A percentile compares a stretch with the other conserved stretches of the same genome.
phyloP scores from a whole-genome alignment of 1,140 invertebrate genomes.

The Dufourea novaeangliae region DNA sequence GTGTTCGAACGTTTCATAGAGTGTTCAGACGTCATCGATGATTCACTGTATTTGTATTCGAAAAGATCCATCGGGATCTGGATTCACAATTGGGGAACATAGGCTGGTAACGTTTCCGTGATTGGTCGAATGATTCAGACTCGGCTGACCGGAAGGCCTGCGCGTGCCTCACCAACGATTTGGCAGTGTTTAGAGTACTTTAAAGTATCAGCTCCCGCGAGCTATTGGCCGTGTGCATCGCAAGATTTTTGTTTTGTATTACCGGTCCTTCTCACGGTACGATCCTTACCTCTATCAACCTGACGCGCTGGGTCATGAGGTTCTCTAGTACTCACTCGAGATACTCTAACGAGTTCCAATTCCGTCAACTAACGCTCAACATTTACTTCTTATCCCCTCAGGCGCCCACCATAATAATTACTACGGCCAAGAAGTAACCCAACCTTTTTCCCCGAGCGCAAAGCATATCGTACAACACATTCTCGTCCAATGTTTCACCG shows the following conservation, averaged over 20 bases:
- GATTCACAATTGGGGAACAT: background rate
- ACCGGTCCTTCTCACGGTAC: background rate
- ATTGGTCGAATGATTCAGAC: background rate
- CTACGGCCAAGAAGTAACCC: conserved; percentile 76
- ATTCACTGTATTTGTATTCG: conserved; percentile 45
- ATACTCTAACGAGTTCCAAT: conserved; percentile 58
- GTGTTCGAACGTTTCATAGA: no score
- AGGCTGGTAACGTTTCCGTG: background rate
- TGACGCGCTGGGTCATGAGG: conserved; percentile 15
- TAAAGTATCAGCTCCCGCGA: conserved; percentile 33
- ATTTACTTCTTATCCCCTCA: conserved; percentile 63
- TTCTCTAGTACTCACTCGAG: conserved; percentile 43
- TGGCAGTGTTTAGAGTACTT: conserved; percentile 10
- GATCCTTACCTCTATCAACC: background rate
- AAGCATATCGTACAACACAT: conserved; percentile 45
- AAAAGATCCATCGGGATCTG: background rate
- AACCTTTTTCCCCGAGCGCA: conserved; percentile 56
- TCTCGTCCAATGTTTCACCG: background rate
- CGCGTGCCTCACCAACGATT: background rate
- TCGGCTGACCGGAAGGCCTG: background rate
- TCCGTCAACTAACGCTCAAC: conserved; percentile 59
- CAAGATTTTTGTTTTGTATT: background rate
- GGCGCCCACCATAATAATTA: conserved; percentile 71
- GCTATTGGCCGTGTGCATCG: background rate
- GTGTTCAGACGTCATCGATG: no score